Evolutionary conservation across 1,140 invertebrate genomes (phyloP), one percentile per base, ranked within the genome.

Genomic region (Littorina saxatilis): DNA sequence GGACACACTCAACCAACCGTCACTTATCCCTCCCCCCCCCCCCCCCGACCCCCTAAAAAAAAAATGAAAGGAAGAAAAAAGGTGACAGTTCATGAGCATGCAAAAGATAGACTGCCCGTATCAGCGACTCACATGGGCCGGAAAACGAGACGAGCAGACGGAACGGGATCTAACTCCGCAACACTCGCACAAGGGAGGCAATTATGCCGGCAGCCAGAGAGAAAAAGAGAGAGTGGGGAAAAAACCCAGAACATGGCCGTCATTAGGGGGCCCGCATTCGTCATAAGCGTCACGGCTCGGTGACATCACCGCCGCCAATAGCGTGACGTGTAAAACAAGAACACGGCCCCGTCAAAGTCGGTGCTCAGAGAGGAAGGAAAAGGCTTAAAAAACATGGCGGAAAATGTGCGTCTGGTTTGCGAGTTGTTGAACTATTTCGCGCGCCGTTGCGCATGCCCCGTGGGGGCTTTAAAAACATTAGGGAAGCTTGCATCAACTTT

Each of bases 391-490:
- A 70, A 73, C 17, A 73, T 40, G 40, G 40, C 32, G 40, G 37
- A 27, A 40, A 43, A 27, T n/a, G 70, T 47, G 20, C 27, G 73
- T 75, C 73, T 47, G 43, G 43, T 35, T 52, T 52, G 23, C 13
- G 76, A 78, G 50, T 78, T 78, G 76, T 78, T 78, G 37, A 63
- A 58, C 58, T 43, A 63, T 78, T 78, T 78, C 58, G 52, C 76
- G 76, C 76, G 27, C 58, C 39, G 58, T 78, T 78, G 55, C 76
- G 37, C 66, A 17, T 78, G 39, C 27, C 35, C 76, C 32, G 29
- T 35, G n/a, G 76, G 76, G 76, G 76, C 32, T 78, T 78, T 78
- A 43, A 78, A 78, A 78, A 78, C 76, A 78, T 78, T 78, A 78
- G 52, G 55, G 52, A 43, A 78, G 39, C 43, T 43, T 78, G 76